Evolutionary conservation across 1,140 invertebrate species (phyloP), one percentile per base, ranked within the genome.

Genomic region (Bilobella aurantiaca): DNA sequence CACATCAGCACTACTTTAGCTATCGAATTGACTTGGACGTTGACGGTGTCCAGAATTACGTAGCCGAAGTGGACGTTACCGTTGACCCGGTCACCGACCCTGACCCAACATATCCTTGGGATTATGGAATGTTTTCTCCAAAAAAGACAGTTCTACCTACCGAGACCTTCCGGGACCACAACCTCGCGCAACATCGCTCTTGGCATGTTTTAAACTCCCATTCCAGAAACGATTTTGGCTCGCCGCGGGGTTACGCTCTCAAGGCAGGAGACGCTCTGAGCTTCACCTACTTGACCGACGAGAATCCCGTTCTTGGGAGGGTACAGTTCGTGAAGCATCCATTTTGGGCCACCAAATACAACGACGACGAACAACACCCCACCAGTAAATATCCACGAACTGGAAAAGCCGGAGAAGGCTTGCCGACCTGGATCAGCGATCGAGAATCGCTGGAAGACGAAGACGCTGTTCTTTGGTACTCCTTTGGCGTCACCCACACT

Each of bases 1-100:
- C 30, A 28, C 67, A 69, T 42, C 64, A 69, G 31, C 67, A 69
- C 46, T 42, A 58, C 37, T 58, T 69, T 29, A 37, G 14, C n/a
- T 8, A 42, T 27, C 58, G 67, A 0, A n/a, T 69, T 1, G 67
- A 69, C 53, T 16, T 58, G 1, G 64, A 65, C 14, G 16, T 69
- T 47, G 67, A 69, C 31, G 67, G 67, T 5, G 25, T 23, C 21
- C 25, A 30, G 0, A 69, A 69, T 25, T n/a, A 47, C 8, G 63
- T 65, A 21, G 21, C 60, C 1, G 49, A 30, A 32, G 47, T 62
- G 5, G 64, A 69, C 37, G 37, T 63, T 25, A 27, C 27, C 14
- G 25, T 59, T 3, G 42, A 60, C n/a, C 12, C 23, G 12, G 58
- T 27, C 14, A 23, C n/a, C n/a, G n/a, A 53, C 8, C 21, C 23